Conservation (phyloP, 2,888 invertebrate genomes). For the Campoletis raptor region DNA sequence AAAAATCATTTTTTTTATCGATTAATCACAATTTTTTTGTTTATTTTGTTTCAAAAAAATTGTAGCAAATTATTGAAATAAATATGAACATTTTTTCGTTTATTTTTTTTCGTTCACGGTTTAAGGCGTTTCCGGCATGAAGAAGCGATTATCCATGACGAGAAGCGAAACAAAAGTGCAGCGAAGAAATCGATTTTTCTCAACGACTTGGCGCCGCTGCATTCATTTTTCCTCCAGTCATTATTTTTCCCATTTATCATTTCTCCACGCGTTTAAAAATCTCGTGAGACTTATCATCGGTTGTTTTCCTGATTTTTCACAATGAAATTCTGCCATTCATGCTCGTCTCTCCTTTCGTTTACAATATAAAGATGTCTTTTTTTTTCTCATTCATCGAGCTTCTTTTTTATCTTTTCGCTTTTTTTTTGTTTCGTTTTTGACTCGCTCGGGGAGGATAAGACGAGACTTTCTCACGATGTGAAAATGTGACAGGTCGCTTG, state of each 20-base stretch:
- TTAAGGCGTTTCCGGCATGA: conserved; percentile 36
- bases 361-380: neutral
- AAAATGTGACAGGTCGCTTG: conserved; percentile 16
- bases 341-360: neutral
- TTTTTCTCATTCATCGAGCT: neutral
- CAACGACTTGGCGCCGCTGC: conserved; percentile 50
- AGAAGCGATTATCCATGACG: conserved; percentile 23
- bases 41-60: neutral
- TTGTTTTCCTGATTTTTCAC: neutral
- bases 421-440: conserved; percentile 5
- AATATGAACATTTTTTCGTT: neutral
- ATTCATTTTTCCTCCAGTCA: neutral
- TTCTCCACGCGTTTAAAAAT: neutral
- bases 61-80: neutral
- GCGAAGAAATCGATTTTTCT: conserved; percentile 55
- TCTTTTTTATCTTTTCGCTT: neutral
- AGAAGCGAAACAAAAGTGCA: conserved; percentile 24
- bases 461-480: conserved; percentile 43
- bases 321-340: neutral
- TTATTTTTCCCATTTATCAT: neutral
- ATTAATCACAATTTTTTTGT: neutral
- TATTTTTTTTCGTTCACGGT: neutral
- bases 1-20: neutral
- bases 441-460: neutral
- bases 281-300: conserved; percentile 21